phyloP scores from a whole-genome alignment of 2,113 vertebrate genomes.

The Pardalotus punctatus region DNA sequence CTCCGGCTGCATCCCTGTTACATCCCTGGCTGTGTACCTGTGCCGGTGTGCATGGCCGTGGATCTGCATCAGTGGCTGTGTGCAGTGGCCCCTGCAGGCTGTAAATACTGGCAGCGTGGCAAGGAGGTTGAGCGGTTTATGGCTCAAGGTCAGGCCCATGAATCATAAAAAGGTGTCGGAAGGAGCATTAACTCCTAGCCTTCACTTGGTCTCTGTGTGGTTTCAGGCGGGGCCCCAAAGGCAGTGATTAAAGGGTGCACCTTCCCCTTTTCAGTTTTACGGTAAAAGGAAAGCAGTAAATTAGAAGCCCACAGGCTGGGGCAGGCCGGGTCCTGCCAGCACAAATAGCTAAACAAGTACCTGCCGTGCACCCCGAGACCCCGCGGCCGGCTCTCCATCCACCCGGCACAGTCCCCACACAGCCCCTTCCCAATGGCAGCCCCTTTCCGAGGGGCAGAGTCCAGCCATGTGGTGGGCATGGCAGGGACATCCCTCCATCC shows the following conservation, averaged over 20 bases:
- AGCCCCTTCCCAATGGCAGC: neutral
- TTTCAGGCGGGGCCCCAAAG: slow-evolving; percentile 69
- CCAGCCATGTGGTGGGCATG: fast-evolving
- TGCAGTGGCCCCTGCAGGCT: slow-evolving; percentile 64
- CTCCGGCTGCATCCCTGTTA: neutral
- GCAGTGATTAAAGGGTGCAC: slow-evolving; percentile 72
- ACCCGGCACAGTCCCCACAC: neutral
- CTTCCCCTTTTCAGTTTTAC: slow-evolving; percentile 73
- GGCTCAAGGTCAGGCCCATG: slow-evolving; percentile 80
- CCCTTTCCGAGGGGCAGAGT: neutral
- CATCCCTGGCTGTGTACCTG: neutral
- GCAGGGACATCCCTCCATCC: neutral
- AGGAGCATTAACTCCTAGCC: slow-evolving; percentile 74
- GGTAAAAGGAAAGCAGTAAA: slow-evolving; percentile 75
- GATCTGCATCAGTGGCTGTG: neutral
- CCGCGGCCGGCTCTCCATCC: fast-evolving
- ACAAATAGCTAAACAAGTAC: neutral
- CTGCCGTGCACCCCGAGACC: neutral
- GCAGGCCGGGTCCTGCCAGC: slow-evolving; percentile 25
- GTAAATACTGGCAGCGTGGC: slow-evolving; percentile 76
- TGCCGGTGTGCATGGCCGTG: fast-evolving
- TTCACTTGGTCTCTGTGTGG: slow-evolving; percentile 61
- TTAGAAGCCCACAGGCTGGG: slow-evolving; percentile 64
- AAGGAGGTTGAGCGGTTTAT: slow-evolving; percentile 75
- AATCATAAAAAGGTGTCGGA: slow-evolving; percentile 80